Evolutionary conservation across 2,888 invertebrate species (phyloP).

Genomic region (Drosophila differens): DNA sequence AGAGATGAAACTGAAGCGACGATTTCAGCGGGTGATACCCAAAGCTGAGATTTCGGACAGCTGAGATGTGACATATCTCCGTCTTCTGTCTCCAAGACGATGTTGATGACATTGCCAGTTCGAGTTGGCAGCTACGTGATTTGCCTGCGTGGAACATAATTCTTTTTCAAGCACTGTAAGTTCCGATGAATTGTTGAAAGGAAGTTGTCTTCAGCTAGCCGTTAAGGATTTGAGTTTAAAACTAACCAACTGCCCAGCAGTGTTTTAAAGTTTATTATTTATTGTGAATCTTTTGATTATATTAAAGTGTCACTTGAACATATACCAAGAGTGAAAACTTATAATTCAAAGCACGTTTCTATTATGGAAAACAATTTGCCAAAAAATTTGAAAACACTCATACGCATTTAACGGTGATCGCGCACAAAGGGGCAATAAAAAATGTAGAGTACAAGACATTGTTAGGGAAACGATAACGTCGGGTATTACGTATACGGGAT

Average conservation of each 20-base stretch:
- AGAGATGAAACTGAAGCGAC: constrained; percentile 72
- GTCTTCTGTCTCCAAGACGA: constrained; percentile 29
- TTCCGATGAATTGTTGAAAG: constrained; percentile 54
- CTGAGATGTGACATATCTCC: constrained; percentile 45
- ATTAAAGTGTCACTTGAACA: constrained; percentile 5
- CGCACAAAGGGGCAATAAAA: constrained; percentile 62
- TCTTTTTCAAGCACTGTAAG: constrained; percentile 46
- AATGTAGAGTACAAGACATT: constrained; percentile 58
- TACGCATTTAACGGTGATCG: constrained; percentile 66
- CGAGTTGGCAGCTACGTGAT: constrained; percentile 70
- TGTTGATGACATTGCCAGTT: constrained; percentile 56
- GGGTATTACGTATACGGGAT: constrained; percentile 50
- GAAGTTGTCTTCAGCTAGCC: constrained; percentile 2
- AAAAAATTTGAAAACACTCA: constrained; percentile 34
- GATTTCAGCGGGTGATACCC: constrained; percentile 74
- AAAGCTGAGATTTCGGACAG: constrained; percentile 37
- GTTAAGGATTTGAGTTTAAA: constrained; percentile 42
- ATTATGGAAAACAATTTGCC: constrained; percentile 74
- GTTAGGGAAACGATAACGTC: constrained; percentile 58
- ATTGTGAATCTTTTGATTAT: constrained; percentile 1
- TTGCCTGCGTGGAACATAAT: constrained; percentile 61
- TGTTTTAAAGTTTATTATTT: neutral
- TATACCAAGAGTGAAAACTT: neutral
- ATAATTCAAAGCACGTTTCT: constrained; percentile 67
- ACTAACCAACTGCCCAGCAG: neutral